Evolutionary conservation across 2,888 invertebrate genomes (phyloP), one percentile per base, ranked within the genome.

Genomic region (Flexamia atlantica): DNA sequence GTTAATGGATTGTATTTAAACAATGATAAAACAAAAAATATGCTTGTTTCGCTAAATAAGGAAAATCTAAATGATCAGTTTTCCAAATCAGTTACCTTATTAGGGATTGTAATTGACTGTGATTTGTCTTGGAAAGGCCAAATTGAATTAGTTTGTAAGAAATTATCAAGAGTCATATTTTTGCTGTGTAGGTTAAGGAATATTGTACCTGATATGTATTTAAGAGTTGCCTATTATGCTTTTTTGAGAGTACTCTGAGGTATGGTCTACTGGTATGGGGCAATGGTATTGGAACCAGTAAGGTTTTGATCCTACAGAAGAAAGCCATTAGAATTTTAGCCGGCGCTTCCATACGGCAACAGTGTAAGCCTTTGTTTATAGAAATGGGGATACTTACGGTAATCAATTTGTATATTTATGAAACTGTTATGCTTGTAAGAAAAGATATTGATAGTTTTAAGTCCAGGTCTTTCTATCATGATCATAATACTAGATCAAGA

Each of bases 291-390:
- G 17, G 53, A 3, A 20, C 12, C 53, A 20, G 12, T 5, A 20
- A 17, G 4, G 17, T 53, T 3, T 12, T 53, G 4, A 53, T 20
- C 14, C 14, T 17, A 9, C 36, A 36, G 9, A 36, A 36, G 36
- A 36, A 36, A 36, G 36, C 36, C 36, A 7, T 36, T 7, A 36
- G 36, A 36, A 36, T 36, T n/a, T n/a, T n/a, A n/a, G 14, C 53
- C 53, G 14, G 14, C 53, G 4, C 53, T 20, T 3, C 20, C 3
- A 4, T 20, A 12, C 12, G 3, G 3, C 7, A 53, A 12, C 53
- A 53, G 4, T 53, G 53, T 7, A 53, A 53, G 53, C 53, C 53
- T 53, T 53, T 53, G 53, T 53, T 53, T 53, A 17, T 53, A 20
- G 5, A 53, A 53, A 36, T 9, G 9, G 36, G 36, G 4, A 36